phyloP scores from a whole-genome alignment of 2,888 invertebrate genomes.

The Caenorhabditis sinica region DNA sequence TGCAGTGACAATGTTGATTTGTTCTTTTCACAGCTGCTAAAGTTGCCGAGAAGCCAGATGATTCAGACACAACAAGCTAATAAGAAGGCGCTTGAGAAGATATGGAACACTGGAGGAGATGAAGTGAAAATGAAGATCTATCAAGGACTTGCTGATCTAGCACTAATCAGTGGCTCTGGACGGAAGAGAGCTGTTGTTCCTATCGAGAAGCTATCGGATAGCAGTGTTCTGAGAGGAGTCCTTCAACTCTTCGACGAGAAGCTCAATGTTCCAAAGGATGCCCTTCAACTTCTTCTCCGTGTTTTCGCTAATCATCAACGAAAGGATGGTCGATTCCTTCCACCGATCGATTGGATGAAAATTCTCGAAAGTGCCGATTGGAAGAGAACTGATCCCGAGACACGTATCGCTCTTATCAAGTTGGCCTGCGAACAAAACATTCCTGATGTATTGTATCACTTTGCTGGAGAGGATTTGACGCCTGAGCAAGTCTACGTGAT shows the following conservation, averaged over 20 bases:
- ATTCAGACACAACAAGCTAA: conserved; percentile 2
- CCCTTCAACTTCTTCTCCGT: not conserved
- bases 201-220: conserved; percentile 43
- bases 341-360: conserved; percentile 50
- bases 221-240: conserved; percentile 41
- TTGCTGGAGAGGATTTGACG: not conserved
- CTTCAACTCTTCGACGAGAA: conserved; percentile 43
- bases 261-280: conserved; percentile 2
- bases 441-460: conserved; percentile 30
- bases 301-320: conserved; percentile 30
- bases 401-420: conserved; percentile 4
- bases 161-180: not conserved
- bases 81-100: conserved; percentile 50
- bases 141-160: conserved; percentile 26
- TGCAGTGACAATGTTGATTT: conserved; percentile 6
- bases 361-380: conserved; percentile 20
- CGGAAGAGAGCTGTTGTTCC: conserved; percentile 10
- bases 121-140: conserved; percentile 42
- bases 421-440: conserved; percentile 56
- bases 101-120: conserved; percentile 48
- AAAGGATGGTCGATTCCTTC: conserved; percentile 50
- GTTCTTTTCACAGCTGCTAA: conserved; percentile 15
- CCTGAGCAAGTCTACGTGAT: not conserved
- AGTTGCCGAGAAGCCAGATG: not conserved
- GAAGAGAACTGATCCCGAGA: not conserved